Base-by-base conservation (phyloP, 2,113 vertebrate genomes). In the Equus przewalskii region DNA sequence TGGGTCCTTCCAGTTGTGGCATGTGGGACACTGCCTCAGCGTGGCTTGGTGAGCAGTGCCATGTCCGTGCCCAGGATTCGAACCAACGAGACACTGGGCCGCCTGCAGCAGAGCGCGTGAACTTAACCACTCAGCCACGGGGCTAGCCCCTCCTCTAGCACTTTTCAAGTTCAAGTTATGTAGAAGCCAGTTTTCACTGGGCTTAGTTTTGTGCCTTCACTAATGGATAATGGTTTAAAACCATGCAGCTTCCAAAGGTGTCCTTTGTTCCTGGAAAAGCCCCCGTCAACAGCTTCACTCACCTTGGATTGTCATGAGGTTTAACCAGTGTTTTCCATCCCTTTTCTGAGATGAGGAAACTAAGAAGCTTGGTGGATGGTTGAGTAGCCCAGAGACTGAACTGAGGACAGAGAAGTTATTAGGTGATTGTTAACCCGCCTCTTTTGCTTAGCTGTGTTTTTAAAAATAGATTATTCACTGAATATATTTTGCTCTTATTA, bases 161-260 rank as follows among this genome's bases (percentile, higher is more conserved):
- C 96, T 97, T 89, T 87, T 84, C 75, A 88, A 97, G 87, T 97
- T 97, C 97, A 98, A 92, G 90, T 98, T 96, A 97, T 64, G 82
- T 96, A 80, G 95, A 96, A 95, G 96, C 96, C 97, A 97, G 18
- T 92, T 95, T 97, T 97, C 88, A 60, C 80, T 96, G 87, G 80
- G 84, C 87, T 97, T 49, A 58, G 33, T 41, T 96, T 83, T 90
- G 94, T 89, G 84, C 91, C 94, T 89, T 94, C 95, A 97, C 95
- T 95, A 89, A 96, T 94, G 26, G 70, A 96, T 93, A 90, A 89
- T 94, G 65, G 86, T 92, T 97, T 94, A 83, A 97, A 98, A 87
- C 60, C 92, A 30, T 62, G 70, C 26, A 41, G 41, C 46, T 90
- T 97, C 89, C 95, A 96, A 60, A 94, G 95, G 84, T 96, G 19